Percentiles rank a stretch among this genome's conserved stretches.
phyloP scores from a whole-genome alignment of 2,888 invertebrate species.

The Hydrotaea diabolus region DNA sequence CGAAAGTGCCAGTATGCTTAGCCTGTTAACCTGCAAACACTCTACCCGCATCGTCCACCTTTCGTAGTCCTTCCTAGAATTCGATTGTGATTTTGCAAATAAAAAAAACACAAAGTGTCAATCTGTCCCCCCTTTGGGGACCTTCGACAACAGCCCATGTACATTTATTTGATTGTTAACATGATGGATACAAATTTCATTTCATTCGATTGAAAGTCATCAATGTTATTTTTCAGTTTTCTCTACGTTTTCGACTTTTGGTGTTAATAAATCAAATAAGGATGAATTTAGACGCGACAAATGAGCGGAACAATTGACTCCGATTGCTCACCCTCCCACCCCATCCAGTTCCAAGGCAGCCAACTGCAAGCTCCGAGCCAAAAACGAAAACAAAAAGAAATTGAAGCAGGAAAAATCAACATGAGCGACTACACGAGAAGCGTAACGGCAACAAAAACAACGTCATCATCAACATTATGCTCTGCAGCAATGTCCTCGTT shows the following conservation, averaged over 20 bases:
- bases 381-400: not conserved
- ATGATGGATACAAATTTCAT: not conserved
- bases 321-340: not conserved
- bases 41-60: too few relatives aligned
- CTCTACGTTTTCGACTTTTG: conserved; percentile 16
- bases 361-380: conserved; percentile 19
- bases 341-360: too few relatives aligned
- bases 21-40: too few relatives aligned
- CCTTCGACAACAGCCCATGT: not conserved
- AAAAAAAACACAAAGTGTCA: too few relatives aligned
- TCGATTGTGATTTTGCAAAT: too few relatives aligned
- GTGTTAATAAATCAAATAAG: conserved; percentile 64
- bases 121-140: not conserved
- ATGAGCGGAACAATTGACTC: conserved; percentile 45
- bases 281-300: conserved; percentile 62
- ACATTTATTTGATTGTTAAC: not conserved
- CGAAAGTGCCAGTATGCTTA: too few relatives aligned
- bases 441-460: conserved; percentile 24
- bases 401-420: not conserved
- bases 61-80: too few relatives aligned
- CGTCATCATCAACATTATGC: conserved; percentile 49
- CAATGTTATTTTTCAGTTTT: not conserved
- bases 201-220: not conserved
- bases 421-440: conserved; percentile 2
- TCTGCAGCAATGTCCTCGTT: conserved; percentile 69